A percentile compares a stretch with the other conserved stretches of the same genome.
These are phyloP conservation scores for Eudemis profundana DNA, from an alignment of 2,888 invertebrate species.

Conservation along the genomic window DNA sequence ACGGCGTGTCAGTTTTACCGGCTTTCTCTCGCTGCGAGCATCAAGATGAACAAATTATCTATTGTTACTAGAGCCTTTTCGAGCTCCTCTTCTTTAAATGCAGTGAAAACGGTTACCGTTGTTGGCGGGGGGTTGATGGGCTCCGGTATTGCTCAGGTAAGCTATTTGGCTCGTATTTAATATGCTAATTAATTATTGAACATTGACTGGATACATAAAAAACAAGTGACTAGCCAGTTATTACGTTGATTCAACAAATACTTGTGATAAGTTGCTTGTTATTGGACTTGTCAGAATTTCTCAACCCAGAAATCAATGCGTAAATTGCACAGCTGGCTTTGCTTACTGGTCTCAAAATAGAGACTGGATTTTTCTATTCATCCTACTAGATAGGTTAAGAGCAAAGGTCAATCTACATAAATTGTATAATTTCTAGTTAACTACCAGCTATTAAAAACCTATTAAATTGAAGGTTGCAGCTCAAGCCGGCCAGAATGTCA, in stretches of 20 bases:
- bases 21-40: slow-evolving; percentile 38
- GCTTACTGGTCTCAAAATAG: too few species aligned
- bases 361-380: too few species aligned
- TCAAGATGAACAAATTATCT: slow-evolving; percentile 71
- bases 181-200: slow-evolving; percentile 17
- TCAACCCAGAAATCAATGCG: not conserved
- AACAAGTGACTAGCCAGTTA: slow-evolving; percentile 6
- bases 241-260: not conserved
- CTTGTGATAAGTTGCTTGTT: not conserved
- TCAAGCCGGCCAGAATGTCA: slow-evolving; percentile 92
- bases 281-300: not conserved
- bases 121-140: slow-evolving; percentile 96
- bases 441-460: not conserved
- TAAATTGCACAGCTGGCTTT: too few species aligned
- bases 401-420: too few species aligned
- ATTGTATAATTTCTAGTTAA: too few species aligned
- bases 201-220: not conserved
- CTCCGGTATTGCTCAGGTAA: slow-evolving; percentile 87
- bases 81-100: slow-evolving; percentile 74
- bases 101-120: slow-evolving; percentile 92
- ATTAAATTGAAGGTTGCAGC: slow-evolving; percentile 89
- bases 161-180: slow-evolving; percentile 27
- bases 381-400: too few species aligned
- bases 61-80: slow-evolving; percentile 73
- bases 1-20: slow-evolving; percentile 36